Evolutionary conservation across 2,113 vertebrate genomes (phyloP).

Genomic region (Delphinapterus leucas): DNA sequence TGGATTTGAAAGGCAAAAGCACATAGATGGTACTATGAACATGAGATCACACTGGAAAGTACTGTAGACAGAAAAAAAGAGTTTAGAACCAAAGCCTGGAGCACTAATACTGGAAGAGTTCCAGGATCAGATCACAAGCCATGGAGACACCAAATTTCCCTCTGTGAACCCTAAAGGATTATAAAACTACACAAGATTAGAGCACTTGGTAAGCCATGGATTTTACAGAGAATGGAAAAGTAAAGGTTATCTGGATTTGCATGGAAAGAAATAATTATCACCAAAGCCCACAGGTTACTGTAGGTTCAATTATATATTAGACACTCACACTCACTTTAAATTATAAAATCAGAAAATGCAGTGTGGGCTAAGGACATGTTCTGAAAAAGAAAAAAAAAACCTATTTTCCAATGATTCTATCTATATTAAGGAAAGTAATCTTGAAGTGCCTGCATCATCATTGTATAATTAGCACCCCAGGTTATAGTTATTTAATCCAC

Average conservation of each 20-base stretch:
- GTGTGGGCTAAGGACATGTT: conserved; percentile 27
- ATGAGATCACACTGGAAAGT: neutral
- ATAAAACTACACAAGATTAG: neutral
- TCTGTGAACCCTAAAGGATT: neutral
- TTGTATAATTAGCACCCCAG: conserved; percentile 77
- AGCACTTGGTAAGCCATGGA: neutral
- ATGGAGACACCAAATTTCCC: neutral
- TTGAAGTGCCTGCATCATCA: conserved; percentile 52
- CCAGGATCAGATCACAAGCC: neutral
- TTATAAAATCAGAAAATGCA: conserved; percentile 32
- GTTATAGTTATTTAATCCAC: conserved; percentile 81
- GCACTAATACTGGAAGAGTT: neutral
- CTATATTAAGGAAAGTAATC: conserved; percentile 41
- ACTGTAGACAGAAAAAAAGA: neutral
- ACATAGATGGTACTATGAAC: neutral
- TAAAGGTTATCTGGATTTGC: neutral
- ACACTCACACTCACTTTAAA: neutral
- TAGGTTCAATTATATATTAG: neutral
- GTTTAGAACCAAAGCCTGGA: neutral
- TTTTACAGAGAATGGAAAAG: neutral
- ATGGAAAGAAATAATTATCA: neutral
- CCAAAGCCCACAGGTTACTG: neutral
- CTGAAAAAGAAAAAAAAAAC: neutral
- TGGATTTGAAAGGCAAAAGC: neutral
- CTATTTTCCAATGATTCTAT: neutral